phyloP scores from a whole-genome alignment of 2,888 invertebrate genomes.

The Spisula solida region DNA sequence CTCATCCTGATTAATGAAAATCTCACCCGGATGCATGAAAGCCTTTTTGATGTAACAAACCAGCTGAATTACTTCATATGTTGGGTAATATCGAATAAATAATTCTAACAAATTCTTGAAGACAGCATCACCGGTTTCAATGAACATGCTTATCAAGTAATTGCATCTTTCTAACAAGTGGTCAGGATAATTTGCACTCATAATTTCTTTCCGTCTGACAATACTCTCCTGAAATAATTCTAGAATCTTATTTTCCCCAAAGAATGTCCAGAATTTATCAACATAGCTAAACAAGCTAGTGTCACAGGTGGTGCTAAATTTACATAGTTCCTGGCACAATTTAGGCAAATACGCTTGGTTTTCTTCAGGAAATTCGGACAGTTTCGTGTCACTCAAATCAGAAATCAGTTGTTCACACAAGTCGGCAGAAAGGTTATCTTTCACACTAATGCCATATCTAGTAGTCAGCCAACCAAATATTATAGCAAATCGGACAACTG shows the following conservation, averaged over 20 bases:
- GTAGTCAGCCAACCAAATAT: not conserved
- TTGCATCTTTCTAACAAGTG: not conserved
- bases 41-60: not conserved
- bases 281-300: not conserved
- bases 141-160: not conserved
- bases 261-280: not conserved
- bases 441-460: not conserved
- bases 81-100: slow-evolving; percentile 9
- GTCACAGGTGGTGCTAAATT: not conserved
- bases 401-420: not conserved
- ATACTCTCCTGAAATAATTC: not conserved
- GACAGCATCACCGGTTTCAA: not conserved
- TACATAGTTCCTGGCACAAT: not conserved
- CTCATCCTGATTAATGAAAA: not conserved
- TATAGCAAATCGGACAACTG: not conserved
- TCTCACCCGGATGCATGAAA: not conserved
- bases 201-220: not conserved
- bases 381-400: not conserved
- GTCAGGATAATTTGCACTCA: not conserved
- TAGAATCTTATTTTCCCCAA: not conserved
- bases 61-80: not conserved
- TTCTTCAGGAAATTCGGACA: not conserved
- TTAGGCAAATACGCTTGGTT: not conserved
- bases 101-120: not conserved
- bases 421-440: not conserved